These are phyloP conservation scores for Proterorhinus semilunaris DNA, from an alignment of 2,113 vertebrate genomes.

Conservation along the genomic window DNA sequence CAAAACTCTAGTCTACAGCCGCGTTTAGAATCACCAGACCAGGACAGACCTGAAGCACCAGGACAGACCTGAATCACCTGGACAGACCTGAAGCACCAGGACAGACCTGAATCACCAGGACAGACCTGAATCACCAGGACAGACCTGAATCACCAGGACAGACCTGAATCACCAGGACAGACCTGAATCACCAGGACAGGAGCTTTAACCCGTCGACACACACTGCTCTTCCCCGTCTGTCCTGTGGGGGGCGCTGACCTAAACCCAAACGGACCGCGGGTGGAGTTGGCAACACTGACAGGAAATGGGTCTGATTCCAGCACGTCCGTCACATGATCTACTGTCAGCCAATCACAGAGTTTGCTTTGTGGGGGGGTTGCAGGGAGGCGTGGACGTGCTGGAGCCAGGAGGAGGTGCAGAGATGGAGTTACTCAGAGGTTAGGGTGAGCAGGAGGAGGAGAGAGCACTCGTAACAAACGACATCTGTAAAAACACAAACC, in stretches of 20 bases:
- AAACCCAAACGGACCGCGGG: neutral
- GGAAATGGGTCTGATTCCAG: neutral
- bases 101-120: too few species aligned
- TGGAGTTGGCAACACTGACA: slow-evolving; percentile 1
- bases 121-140: too few species aligned
- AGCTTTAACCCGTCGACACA: too few species aligned
- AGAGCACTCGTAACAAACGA: neutral
- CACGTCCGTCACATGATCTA: neutral
- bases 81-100: too few species aligned
- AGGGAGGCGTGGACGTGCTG: neutral
- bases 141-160: too few species aligned
- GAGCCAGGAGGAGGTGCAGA: neutral
- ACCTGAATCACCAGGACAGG: too few species aligned
- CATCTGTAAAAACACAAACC: neutral
- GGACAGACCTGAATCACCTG: too few species aligned
- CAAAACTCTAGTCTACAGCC: too few species aligned
- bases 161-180: too few species aligned
- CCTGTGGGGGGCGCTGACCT: neutral
- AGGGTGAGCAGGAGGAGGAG: neutral
- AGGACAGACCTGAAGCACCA: too few species aligned
- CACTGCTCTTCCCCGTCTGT: too few species aligned
- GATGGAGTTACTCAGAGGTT: neutral
- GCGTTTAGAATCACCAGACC: too few species aligned
- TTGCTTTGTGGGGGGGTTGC: neutral
- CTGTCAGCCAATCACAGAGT: neutral